Conservation (phyloP, 1,140 invertebrate species). For the Lithobius niger region DNA sequence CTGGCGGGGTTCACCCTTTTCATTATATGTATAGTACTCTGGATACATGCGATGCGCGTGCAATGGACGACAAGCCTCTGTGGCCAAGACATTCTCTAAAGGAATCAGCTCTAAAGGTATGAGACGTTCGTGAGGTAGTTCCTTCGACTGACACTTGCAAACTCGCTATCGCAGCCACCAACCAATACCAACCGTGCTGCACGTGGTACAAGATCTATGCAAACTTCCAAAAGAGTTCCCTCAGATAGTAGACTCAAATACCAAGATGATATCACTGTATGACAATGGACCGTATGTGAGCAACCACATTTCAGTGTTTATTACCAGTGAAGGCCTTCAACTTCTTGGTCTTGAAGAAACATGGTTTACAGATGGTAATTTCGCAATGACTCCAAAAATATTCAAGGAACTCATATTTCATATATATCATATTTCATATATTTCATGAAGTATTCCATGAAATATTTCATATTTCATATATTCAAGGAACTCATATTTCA, state of each 20-base stretch:
- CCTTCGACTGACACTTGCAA: background rate
- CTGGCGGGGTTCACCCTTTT: too few species aligned
- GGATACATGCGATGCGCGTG: too few species aligned
- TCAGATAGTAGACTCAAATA: slow-evolving; percentile 8
- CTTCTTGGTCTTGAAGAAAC: slow-evolving; percentile 12
- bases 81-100: slow-evolving; percentile 1
- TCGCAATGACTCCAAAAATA: slow-evolving; percentile 14
- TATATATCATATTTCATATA: slow-evolving; percentile 13
- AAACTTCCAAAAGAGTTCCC: background rate
- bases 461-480: too few species aligned
- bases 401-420: slow-evolving; percentile 15
- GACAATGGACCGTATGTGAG: slow-evolving; percentile 12
- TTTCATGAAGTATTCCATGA: too few species aligned
- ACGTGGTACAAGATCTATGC: slow-evolving; percentile 2
- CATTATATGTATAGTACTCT: too few species aligned
- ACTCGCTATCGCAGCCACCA: background rate
- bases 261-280: slow-evolving; percentile 11
- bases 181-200: slow-evolving; percentile 6
- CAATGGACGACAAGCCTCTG: too few species aligned
- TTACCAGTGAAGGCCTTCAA: slow-evolving; percentile 7
- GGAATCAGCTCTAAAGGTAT: too few species aligned
- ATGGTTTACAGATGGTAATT: slow-evolving; percentile 16
- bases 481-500: too few species aligned
- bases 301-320: slow-evolving; percentile 15
- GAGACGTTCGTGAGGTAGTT: too few species aligned